Base-by-base conservation (phyloP, 2,888 invertebrate genomes). In the Penaeus monodon region DNA sequence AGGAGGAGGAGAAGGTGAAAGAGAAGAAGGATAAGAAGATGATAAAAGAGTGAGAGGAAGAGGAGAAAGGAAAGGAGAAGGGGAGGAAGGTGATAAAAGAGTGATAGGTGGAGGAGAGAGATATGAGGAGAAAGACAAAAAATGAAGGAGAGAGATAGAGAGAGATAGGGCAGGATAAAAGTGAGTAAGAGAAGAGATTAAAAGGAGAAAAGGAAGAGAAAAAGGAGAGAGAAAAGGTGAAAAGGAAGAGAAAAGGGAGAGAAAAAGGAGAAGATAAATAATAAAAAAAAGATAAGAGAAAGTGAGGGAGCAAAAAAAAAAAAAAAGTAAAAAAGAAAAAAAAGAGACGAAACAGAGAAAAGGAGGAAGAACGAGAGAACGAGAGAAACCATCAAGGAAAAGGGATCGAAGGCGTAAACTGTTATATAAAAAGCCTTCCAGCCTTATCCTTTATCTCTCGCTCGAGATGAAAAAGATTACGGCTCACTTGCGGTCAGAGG, bases 1-100 rank as follows among this genome's bases (percentile, higher is more conserved):
- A 0, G 7, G 38, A 6, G 6, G 7, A 7, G 0, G 8, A 8
- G 8, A 6, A 7, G 7, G 38, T 6, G 27, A 20, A 1, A 3
- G 17, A 38, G n/a, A n/a, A 22, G 22, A 2, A 6, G 29, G 4
- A n/a, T 29, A 74, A 22, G 33, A 4, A 33, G 38, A 38, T 6
- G 38, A 6, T 2, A 38, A 38, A 44, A 0, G 8, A 44, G 8
- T 8, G 6, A 44, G 38, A 44, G 6, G 38, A 44, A 7, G 8
- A 8, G 8, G 7, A 44, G 38, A 44, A 44, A 44, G 7, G 7
- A 8, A 7, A 44, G 10, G 10, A 44, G 10, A 44, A 44, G 44
- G 44, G 8, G 44, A 44, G 10, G 44, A 44, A 44, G 10, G 6
- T 38, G 33, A 38, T 38, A 38, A 38, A 79, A 17, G 65, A 65